Base-by-base conservation (phyloP, 2,888 invertebrate species). In the Noctua pronuba region DNA sequence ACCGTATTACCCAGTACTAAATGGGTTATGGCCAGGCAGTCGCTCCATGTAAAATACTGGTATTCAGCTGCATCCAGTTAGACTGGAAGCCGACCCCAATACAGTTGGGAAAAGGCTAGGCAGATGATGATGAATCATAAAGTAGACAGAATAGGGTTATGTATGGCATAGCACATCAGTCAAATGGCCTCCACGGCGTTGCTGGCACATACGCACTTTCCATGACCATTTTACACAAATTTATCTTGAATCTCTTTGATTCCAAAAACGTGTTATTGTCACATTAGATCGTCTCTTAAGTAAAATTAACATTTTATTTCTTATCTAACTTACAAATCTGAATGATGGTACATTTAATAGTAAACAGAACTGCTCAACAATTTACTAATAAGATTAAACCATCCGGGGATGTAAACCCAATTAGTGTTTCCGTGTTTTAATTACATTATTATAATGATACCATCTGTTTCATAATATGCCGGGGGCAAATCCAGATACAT, bases 361-460 rank as follows among this genome's bases (percentile, higher is more conserved):
- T 16, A 28, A 76, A 75, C 21, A 18, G 13, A 8, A 28, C 31
- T 75, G 41, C 10, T 58, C 5, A 79, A 62, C 21, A 68, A 84
- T 79, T 55, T 35, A 64, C 55, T 72, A 72, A 35, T 58, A 68
- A 46, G 35, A 67, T 64, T 35, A 64, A 68, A 85, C 62, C 82
- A 52, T 60, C 44, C 49, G 16, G 73, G 41, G 21, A 62, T 70
- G 31, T 65, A 46, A 70, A 64, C 66, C 28, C 41, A 80, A 81
- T 80, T 80, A 80, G 60, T 70, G 65, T 70, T 70, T 69, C 62
- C 41, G n/a, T 35, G 35, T 66, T 80, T 67, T 70, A 79, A 77
- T 77, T 75, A 82, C 31, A 77, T 35, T 72, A 85, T 55, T 73
- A 35, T 60, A 68, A 80, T 73, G 60, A 85, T 66, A 80, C 38